Evolutionary conservation across 2,113 vertebrate genomes (phyloP).

Genomic region (Heliornis fulica): DNA sequence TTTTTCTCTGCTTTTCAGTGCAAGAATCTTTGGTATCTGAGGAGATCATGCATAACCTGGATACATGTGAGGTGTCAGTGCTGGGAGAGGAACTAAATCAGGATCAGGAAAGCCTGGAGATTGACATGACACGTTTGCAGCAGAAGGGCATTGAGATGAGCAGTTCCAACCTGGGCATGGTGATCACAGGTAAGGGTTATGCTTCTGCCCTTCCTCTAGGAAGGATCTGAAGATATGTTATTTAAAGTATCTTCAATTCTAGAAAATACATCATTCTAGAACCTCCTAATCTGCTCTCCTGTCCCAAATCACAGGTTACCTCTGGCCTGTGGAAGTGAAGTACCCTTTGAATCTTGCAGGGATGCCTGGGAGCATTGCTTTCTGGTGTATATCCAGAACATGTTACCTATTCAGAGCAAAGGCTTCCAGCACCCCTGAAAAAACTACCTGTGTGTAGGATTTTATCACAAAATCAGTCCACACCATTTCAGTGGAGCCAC

Average conservation of each 20-base stretch:
- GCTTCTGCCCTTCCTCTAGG: background rate
- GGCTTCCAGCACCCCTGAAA: background rate
- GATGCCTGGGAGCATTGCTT: background rate
- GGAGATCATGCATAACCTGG: slow-evolving; percentile 98
- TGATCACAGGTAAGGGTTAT: slow-evolving; percentile 82
- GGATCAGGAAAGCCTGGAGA: slow-evolving; percentile 91
- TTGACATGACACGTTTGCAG: slow-evolving; percentile 85
- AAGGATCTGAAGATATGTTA: no score
- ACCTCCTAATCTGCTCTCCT: background rate
- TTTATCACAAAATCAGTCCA: background rate
- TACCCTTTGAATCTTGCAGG: no score
- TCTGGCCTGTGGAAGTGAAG: background rate
- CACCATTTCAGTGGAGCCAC: background rate
- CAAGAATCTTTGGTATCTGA: slow-evolving; percentile 97
- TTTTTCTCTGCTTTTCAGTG: slow-evolving; percentile 72
- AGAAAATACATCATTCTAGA: background rate
- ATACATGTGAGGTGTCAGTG: slow-evolving; percentile 90
- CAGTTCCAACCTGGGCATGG: slow-evolving; percentile 85
- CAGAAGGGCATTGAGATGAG: slow-evolving; percentile 90
- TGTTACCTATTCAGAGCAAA: background rate
- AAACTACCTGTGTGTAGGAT: background rate
- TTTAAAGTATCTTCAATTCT: no score
- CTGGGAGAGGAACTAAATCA: slow-evolving; percentile 89
- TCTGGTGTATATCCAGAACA: background rate
- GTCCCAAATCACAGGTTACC: background rate